These are phyloP conservation scores for Crotalus viridis DNA, from an alignment of 2,113 vertebrate genomes.

Conservation along the genomic window DNA sequence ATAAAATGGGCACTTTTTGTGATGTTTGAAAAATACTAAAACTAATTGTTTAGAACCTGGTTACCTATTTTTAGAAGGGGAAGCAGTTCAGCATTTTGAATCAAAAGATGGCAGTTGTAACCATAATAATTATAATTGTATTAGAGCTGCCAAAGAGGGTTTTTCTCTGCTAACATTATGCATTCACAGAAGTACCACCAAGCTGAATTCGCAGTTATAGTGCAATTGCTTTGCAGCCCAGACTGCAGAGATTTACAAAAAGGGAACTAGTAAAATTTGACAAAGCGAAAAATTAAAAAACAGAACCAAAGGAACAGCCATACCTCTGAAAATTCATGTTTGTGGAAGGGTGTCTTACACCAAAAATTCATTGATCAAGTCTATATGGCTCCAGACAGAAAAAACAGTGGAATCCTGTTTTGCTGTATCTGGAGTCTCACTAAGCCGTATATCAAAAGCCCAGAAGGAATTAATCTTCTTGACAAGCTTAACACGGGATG, in stretches of 20 bases:
- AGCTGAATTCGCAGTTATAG: slow-evolving; percentile 70
- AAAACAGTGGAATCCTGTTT: slow-evolving; percentile 59
- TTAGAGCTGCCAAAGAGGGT: slow-evolving; percentile 57
- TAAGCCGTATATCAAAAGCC: slow-evolving; percentile 69
- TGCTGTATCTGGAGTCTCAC: slow-evolving; percentile 64
- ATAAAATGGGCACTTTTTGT: slow-evolving; percentile 80
- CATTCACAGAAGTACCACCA: slow-evolving; percentile 73
- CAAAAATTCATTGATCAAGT: slow-evolving; percentile 90
- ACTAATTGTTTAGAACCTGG: slow-evolving; percentile 62
- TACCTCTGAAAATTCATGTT: slow-evolving; percentile 72
- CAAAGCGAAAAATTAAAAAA: slow-evolving; percentile 62
- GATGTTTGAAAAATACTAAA: slow-evolving; percentile 79
- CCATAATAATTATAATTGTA: slow-evolving; percentile 31
- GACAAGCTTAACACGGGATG: slow-evolving; percentile 64
- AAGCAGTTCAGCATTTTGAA: slow-evolving; percentile 66
- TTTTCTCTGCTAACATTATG: slow-evolving; percentile 60
- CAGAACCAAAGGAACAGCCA: slow-evolving; percentile 53
- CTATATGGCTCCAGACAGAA: slow-evolving; percentile 86
- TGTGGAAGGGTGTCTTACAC: slow-evolving; percentile 93
- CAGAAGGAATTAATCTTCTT: slow-evolving; percentile 55
- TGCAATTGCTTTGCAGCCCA: slow-evolving; percentile 77
- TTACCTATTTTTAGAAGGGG: slow-evolving; percentile 53
- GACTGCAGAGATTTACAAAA: slow-evolving; percentile 72
- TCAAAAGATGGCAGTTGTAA: slow-evolving; percentile 68
- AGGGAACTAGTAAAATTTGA: slow-evolving; percentile 72